Evolutionary conservation across 2,113 vertebrate species (phyloP).

Genomic region (Sinosuthora webbiana): DNA sequence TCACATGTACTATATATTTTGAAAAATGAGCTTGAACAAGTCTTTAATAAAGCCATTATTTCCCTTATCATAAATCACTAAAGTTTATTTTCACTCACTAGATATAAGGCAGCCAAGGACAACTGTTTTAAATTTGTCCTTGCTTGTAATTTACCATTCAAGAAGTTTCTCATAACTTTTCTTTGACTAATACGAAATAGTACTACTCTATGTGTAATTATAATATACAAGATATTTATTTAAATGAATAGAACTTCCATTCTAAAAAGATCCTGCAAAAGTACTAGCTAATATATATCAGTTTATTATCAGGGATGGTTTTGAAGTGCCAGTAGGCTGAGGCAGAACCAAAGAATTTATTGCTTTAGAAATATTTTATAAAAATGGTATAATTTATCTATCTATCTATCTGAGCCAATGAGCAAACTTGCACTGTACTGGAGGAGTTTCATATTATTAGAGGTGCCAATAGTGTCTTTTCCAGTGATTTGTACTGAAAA

Average conservation of each 20-base stretch:
- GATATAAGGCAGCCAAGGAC: conserved; percentile 34
- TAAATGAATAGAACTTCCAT: not conserved
- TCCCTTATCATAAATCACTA: conserved; percentile 49
- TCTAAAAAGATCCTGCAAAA: not conserved
- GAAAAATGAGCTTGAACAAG: conserved; percentile 52
- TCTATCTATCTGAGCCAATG: not conserved
- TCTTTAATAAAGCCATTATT: conserved; percentile 60
- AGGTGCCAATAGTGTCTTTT: fast-evolving
- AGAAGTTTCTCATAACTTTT: conserved; percentile 5
- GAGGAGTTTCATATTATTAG: not conserved
- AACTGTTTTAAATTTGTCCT: conserved; percentile 48
- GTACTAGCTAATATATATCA: not conserved
- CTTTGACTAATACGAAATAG: not conserved
- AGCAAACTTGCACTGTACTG: not conserved
- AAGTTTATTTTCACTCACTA: conserved; percentile 20
- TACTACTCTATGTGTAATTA: not conserved
- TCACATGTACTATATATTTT: conserved; percentile 25
- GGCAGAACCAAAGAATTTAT: not conserved
- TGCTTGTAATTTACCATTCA: conserved; percentile 24
- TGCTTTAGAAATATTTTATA: not conserved
- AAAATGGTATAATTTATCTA: not conserved
- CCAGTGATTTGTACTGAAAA: not conserved
- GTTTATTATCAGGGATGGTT: not conserved
- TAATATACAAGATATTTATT: not conserved
- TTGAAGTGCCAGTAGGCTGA: not conserved